Conservation (phyloP, 2,888 invertebrate species). For the Adineta ricciae region DNA sequence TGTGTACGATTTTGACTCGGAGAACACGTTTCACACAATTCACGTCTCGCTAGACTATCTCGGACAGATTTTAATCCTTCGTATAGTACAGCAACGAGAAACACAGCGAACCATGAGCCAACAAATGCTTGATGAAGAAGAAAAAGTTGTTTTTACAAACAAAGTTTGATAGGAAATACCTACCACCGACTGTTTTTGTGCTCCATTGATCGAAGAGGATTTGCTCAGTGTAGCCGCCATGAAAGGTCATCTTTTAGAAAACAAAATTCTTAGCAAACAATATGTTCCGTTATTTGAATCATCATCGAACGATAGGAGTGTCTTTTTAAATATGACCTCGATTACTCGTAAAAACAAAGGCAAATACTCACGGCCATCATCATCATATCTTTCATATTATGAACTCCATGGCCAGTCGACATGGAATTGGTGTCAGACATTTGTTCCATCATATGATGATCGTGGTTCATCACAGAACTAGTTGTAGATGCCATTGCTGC, state of each 20-base stretch:
- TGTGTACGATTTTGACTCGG: constrained; percentile 35
- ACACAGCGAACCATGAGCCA: not conserved
- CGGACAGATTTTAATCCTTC: constrained; percentile 85
- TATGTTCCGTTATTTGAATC: no score
- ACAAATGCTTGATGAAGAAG: no score
- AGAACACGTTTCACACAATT: constrained; percentile 37
- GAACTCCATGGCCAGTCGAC: not conserved
- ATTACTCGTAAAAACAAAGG: no score
- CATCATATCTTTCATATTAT: constrained; percentile 8
- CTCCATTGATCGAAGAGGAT: constrained; percentile 42
- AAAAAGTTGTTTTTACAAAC: not conserved
- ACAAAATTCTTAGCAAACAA: not conserved
- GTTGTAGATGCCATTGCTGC: not conserved
- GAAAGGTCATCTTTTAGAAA: constrained; percentile 44
- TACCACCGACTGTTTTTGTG: constrained; percentile 39
- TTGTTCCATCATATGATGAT: not conserved
- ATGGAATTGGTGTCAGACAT: not conserved
- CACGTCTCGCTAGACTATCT: constrained; percentile 38
- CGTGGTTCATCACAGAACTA: not conserved
- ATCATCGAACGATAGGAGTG: not conserved
- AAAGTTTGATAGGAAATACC: constrained; percentile 25
- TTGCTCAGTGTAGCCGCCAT: constrained; percentile 41
- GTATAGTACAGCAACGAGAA: constrained; percentile 69
- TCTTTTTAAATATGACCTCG: no score
- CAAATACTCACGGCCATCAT: not conserved